These are phyloP conservation scores for Albula glossodonta DNA, from an alignment of 2,113 vertebrate genomes.

Conservation along the genomic window DNA sequence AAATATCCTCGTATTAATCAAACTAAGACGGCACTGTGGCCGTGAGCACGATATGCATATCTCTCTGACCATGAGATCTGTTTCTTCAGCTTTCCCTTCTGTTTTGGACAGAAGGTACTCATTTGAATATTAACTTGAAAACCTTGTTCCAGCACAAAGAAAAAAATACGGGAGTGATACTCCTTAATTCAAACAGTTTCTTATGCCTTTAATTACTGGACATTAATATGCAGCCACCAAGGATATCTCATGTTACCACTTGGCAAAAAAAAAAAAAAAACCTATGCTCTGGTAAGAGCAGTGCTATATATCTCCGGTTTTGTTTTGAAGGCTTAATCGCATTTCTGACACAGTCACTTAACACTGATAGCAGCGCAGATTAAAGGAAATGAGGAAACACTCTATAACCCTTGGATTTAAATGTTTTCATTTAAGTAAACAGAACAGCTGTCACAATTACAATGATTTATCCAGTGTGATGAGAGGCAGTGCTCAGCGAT, in stretches of 20 bases:
- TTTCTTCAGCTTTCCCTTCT: slow-evolving; percentile 23
- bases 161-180: neutral
- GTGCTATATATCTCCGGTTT: slow-evolving; percentile 14
- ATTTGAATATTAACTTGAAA: slow-evolving; percentile 26
- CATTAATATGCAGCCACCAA: slow-evolving; percentile 23
- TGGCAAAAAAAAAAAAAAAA: slow-evolving; percentile 22
- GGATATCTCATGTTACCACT: neutral
- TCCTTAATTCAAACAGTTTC: slow-evolving; percentile 25
- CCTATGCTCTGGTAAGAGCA: neutral
- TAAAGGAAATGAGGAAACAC: slow-evolving; percentile 31
- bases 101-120: neutral
- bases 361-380: slow-evolving; percentile 24
- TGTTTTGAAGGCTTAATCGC: slow-evolving; percentile 32
- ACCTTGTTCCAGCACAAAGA: neutral
- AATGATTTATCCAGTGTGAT: slow-evolving; percentile 28
- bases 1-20: slow-evolving; percentile 51
- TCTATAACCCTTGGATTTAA: slow-evolving; percentile 30
- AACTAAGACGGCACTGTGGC: slow-evolving; percentile 44
- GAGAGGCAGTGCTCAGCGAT: neutral
- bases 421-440: slow-evolving; percentile 36
- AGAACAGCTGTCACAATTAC: slow-evolving; percentile 35
- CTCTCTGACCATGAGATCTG: slow-evolving; percentile 14
- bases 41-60: slow-evolving; percentile 38
- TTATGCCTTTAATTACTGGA: slow-evolving; percentile 20
- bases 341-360: slow-evolving; percentile 35